Conservation (phyloP, 2,113 vertebrate genomes). For the Aspiorhynchus laticeps region DNA sequence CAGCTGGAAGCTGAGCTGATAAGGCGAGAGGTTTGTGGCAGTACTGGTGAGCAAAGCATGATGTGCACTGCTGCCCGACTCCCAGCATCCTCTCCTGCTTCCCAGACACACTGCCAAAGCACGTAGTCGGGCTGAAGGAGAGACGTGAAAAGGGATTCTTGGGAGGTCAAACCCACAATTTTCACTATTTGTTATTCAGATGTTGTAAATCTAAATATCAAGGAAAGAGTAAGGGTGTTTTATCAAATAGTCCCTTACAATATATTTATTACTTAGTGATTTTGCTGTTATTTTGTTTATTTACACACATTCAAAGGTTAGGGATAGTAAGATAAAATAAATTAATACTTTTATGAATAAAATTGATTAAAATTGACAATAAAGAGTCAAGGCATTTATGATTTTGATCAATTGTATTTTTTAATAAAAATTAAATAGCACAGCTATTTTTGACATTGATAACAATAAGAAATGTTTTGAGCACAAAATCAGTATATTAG, state of each 20-base stretch:
- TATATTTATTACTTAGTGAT: background rate
- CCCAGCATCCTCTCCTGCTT: constrained; percentile 69
- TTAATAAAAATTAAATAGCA: too few species aligned
- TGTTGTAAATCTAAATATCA: background rate
- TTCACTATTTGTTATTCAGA: constrained; percentile 7
- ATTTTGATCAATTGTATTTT: too few species aligned
- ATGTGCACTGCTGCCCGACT: constrained; percentile 64
- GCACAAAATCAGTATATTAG: background rate
- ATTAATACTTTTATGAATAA: background rate
- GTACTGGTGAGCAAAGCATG: constrained; percentile 82
- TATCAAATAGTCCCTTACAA: background rate
- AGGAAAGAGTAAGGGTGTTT: background rate
- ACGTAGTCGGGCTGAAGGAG: constrained; percentile 84
- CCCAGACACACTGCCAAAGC: constrained; percentile 81
- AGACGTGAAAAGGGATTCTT: background rate
- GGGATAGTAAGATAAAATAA: background rate
- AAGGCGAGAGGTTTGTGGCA: constrained; percentile 85
- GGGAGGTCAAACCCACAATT: background rate
- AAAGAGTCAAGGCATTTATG: too few species aligned
- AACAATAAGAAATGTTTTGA: background rate
- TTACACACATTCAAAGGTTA: background rate
- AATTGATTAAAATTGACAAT: too few species aligned
- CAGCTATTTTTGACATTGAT: background rate
- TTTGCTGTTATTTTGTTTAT: background rate
- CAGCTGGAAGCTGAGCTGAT: constrained; percentile 92